phyloP scores from a whole-genome alignment of 2,797 vertebrate genomes.

The Craterocephalus amniculus region DNA sequence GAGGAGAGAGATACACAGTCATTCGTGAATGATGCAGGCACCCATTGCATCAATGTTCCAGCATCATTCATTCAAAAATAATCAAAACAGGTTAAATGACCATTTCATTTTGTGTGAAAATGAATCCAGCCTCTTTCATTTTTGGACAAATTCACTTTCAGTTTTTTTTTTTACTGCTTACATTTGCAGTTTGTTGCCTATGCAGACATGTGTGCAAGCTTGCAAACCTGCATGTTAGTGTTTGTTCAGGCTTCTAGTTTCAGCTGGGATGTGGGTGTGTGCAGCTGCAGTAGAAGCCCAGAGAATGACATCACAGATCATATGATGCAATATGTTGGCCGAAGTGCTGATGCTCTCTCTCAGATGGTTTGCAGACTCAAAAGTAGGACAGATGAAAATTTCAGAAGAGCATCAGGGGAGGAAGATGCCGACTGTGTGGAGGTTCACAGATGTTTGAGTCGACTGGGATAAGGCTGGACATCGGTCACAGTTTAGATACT shows the following conservation, averaged over 20 bases:
- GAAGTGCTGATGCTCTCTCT: conserved; percentile 48
- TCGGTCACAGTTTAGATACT: conserved; percentile 9
- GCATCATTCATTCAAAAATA: neutral
- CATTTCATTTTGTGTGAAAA: neutral
- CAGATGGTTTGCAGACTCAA: conserved; percentile 50
- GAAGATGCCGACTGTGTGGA: conserved; percentile 41
- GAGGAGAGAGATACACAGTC: conserved; percentile 1
- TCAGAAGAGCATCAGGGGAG: conserved; percentile 17
- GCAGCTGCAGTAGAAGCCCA: conserved; percentile 42
- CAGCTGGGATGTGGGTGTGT: conserved; percentile 46
- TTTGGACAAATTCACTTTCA: neutral
- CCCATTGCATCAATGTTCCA: neutral
- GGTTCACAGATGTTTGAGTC: conserved; percentile 25
- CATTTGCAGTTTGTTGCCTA: conserved; percentile 4
- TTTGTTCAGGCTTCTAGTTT: conserved; percentile 24
- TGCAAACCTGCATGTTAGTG: neutral
- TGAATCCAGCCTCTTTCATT: neutral
- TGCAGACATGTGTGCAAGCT: neutral
- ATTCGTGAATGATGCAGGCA: conserved; percentile 30
- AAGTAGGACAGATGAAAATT: conserved; percentile 41
- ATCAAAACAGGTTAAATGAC: neutral
- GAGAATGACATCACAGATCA: conserved; percentile 73
- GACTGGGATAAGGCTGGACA: conserved; percentile 8
- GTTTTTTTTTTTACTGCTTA: conserved; percentile 16
- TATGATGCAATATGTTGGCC: conserved; percentile 72